These are phyloP conservation scores for Turritopsis dohrnii DNA, from an alignment of 30 jellyfish, hydroid and myxozoan species.

Conservation along the genomic window DNA sequence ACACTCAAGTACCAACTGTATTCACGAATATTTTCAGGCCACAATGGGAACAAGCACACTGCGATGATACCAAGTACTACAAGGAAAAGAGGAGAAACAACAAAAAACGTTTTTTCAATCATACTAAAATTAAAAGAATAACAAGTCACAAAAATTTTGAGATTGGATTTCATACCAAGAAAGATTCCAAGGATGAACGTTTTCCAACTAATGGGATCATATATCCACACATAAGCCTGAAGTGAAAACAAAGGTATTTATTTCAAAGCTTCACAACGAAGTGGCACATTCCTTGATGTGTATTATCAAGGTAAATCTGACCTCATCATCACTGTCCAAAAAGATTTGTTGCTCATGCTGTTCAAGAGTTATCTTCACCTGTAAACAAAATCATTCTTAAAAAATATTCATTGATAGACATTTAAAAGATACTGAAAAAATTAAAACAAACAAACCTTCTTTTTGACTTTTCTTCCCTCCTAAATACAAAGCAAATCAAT, in stretches of 20 bases:
- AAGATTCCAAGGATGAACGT: slow-evolving; percentile 71
- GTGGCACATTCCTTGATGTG: too few relatives aligned
- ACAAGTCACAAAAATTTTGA: too few relatives aligned
- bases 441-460: slow-evolving; percentile 14
- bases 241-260: not conserved
- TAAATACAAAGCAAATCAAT: not conserved
- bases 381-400: not conserved
- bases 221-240: slow-evolving; percentile 81
- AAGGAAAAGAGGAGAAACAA: not conserved
- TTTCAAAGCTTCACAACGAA: too few relatives aligned
- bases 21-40: slow-evolving; percentile 94
- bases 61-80: slow-evolving; percentile 82
- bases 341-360: slow-evolving; percentile 77
- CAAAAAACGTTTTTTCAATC: too few relatives aligned
- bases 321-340: slow-evolving; percentile 77
- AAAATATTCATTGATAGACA: not conserved
- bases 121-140: too few relatives aligned
- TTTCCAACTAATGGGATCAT: slow-evolving; percentile 90
- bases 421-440: not conserved
- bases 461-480: slow-evolving; percentile 37
- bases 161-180: slow-evolving; percentile 50
- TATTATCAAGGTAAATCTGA: too few relatives aligned
- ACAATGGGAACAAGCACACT: slow-evolving; percentile 86
- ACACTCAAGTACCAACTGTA: slow-evolving; percentile 96
- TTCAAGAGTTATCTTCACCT: slow-evolving; percentile 81